A percentile compares a stretch with the other conserved stretches of the same genome.
Evolutionary conservation across 2,113 vertebrate species (phyloP).

Genomic region (Copsychus sechellarum): DNA sequence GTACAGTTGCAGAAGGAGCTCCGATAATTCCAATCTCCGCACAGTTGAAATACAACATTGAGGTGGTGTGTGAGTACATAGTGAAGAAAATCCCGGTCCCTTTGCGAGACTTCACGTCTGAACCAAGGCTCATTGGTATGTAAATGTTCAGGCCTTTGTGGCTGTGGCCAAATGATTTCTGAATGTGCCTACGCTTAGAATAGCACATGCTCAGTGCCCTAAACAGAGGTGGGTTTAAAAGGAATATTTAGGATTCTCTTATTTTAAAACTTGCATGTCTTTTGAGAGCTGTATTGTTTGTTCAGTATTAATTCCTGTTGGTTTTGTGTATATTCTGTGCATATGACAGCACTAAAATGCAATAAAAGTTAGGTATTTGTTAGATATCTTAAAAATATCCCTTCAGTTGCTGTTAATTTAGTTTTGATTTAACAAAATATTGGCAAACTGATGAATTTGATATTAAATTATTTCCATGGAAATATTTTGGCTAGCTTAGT

Average conservation of each 20-base stretch:
- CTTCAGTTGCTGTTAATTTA: background rate
- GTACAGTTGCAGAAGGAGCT: slow-evolving; percentile 96
- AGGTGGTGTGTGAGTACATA: slow-evolving; percentile 98
- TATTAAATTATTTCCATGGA: background rate
- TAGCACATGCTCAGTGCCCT: background rate
- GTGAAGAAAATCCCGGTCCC: slow-evolving; percentile 98
- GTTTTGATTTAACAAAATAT: background rate
- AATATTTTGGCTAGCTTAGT: background rate
- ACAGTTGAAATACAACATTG: slow-evolving; percentile 98
- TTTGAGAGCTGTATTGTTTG: background rate
- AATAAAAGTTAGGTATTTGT: background rate
- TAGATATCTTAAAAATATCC: background rate
- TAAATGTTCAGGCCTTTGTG: background rate
- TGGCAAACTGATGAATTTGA: background rate
- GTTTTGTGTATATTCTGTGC: background rate
- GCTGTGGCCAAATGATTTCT: background rate
- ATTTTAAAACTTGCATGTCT: background rate
- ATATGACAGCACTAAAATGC: background rate
- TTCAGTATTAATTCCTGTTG: background rate
- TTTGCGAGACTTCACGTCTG: slow-evolving; percentile 93
- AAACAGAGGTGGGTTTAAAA: background rate
- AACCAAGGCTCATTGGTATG: slow-evolving; percentile 95
- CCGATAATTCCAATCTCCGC: slow-evolving; percentile 99
- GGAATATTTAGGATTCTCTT: background rate
- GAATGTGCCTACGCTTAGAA: accelerated